phyloP scores from a whole-genome alignment of 2,113 vertebrate species.

The Lethenteron reissneri region DNA sequence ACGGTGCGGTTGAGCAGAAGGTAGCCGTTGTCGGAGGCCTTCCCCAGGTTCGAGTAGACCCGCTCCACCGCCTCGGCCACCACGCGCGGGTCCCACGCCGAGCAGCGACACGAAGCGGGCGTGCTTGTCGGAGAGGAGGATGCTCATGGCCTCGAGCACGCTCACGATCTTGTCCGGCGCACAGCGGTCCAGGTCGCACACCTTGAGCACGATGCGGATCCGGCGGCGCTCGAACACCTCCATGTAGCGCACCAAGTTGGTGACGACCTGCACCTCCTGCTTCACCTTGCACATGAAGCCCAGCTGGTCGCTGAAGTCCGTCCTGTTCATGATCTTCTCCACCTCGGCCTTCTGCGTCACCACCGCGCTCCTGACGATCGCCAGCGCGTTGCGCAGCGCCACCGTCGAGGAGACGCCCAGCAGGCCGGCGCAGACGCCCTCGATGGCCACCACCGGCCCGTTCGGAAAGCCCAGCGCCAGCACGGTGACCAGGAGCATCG shows the following conservation, averaged over 20 bases:
- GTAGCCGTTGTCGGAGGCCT: conserved; percentile 41
- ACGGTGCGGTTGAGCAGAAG: conserved; percentile 50
- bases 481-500: conserved; percentile 19
- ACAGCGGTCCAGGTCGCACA: conserved; percentile 56
- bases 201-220: conserved; percentile 51
- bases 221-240: conserved; percentile 52
- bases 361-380: conserved; percentile 40
- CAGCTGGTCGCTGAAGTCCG: conserved; percentile 36
- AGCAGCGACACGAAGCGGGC: conserved; percentile 68
- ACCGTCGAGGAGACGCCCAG: conserved; percentile 36
- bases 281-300: conserved; percentile 77
- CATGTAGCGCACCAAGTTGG: conserved; percentile 51
- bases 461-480: conserved; percentile 14
- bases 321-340: conserved; percentile 36
- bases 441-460: neutral
- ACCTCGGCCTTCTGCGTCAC: conserved; percentile 44
- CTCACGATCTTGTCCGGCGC: conserved; percentile 44
- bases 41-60: conserved; percentile 31
- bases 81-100: conserved; percentile 56
- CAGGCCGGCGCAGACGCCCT: conserved; percentile 23
- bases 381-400: conserved; percentile 19
- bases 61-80: conserved; percentile 57
- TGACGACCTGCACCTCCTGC: conserved; percentile 43
- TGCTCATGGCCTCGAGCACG: conserved; percentile 69
- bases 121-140: conserved; percentile 49